A percentile compares a stretch with the other conserved stretches of the same genome.
phyloP scores from a whole-genome alignment of 1,140 invertebrate genomes.

The Sycophila sp. region DNA sequence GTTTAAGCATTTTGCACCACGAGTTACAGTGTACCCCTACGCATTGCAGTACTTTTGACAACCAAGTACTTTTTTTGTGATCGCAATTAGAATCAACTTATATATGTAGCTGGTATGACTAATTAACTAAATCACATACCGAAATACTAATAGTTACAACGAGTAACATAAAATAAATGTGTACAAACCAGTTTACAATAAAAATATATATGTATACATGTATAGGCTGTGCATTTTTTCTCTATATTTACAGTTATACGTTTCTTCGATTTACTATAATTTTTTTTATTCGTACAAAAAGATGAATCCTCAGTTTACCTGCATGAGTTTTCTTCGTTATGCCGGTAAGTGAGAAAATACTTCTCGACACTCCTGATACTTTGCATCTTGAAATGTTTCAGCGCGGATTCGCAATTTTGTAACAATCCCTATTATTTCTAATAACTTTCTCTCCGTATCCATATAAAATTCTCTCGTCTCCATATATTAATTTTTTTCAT shows the following conservation, averaged over 20 bases:
- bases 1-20: conserved; percentile 36
- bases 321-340: conserved; percentile 4
- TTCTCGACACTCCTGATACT: conserved; percentile 19
- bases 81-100: conserved; percentile 32
- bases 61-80: conserved; percentile 33
- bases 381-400: conserved; percentile 14
- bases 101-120: conserved; percentile 35
- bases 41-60: conserved; percentile 32
- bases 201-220: conserved; percentile 44
- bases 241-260: conserved; percentile 42
- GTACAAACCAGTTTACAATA: conserved; percentile 56
- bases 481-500: conserved; percentile 15
- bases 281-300: conserved; percentile 48
- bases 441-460: conserved; percentile 17
- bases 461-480: conserved; percentile 42
- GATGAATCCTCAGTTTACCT: conserved; percentile 36
- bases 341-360: conserved; percentile 27
- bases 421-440: conserved; percentile 30
- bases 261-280: conserved; percentile 46
- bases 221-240: conserved; percentile 55
- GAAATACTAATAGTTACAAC: conserved; percentile 56
- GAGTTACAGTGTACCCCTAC: conserved; percentile 29
- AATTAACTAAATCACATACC: conserved; percentile 59
- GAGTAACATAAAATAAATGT: conserved; percentile 55
- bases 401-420: conserved; percentile 7